Evolutionary conservation across 2,888 invertebrate genomes (phyloP).

Genomic region (Chesias legatella): DNA sequence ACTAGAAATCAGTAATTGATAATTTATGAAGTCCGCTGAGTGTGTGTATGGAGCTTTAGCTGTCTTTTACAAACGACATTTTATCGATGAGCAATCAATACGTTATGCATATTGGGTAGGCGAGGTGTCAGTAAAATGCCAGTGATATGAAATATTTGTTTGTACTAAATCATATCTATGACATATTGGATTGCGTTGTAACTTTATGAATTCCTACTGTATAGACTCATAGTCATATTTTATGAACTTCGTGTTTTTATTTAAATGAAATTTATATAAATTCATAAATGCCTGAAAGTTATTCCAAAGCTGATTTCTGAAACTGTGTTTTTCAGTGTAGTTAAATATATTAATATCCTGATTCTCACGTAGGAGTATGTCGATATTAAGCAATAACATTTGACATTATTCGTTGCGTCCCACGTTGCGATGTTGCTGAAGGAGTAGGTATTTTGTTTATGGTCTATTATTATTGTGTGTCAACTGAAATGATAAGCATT

Average conservation of each 20-base stretch:
- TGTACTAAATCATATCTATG: constrained; percentile 11
- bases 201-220: constrained; percentile 1
- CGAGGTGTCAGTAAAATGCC: constrained; percentile 27
- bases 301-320: no score
- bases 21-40: no score
- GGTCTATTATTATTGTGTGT: constrained; percentile 32
- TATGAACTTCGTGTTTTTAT: no score
- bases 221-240: constrained; percentile 2
- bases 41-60: constrained; percentile 3
- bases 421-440: constrained; percentile 48
- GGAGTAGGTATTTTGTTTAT: constrained; percentile 48
- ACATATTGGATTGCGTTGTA: constrained; percentile 4
- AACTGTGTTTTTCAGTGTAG: no score
- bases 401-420: constrained; percentile 41
- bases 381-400: constrained; percentile 42
- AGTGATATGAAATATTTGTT: constrained; percentile 27
- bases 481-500: neutral
- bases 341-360: no score
- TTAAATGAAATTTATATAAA: neutral
- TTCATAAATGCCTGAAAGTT: neutral
- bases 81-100: constrained; percentile 46
- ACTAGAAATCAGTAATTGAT: no score
- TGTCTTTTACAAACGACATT: constrained; percentile 40
- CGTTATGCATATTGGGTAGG: constrained; percentile 25
- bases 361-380: no score